Evolutionary conservation across 2,113 vertebrate species (phyloP).

Genomic region (Oncorhynchus nerka): DNA sequence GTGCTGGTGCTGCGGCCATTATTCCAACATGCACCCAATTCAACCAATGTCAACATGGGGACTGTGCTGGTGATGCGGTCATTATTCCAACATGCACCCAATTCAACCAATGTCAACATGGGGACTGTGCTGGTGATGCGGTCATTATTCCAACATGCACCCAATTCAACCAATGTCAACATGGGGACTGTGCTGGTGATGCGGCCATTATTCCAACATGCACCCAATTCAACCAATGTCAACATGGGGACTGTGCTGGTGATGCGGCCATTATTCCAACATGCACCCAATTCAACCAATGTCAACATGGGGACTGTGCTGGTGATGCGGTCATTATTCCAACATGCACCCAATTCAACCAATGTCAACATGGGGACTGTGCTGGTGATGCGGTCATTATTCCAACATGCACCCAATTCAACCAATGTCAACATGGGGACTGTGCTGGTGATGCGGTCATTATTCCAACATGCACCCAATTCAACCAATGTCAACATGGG

Average conservation of each 20-base stretch:
- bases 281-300: background rate
- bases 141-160: background rate
- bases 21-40: background rate
- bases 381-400: too few species aligned
- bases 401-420: slow-evolving; percentile 1
- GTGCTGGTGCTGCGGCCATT: background rate
- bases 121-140: too few species aligned
- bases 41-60: background rate
- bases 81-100: too few species aligned
- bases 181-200: background rate
- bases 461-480: background rate
- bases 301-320: background rate
- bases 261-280: background rate
- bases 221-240: background rate
- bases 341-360: too few species aligned
- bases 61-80: too few species aligned
- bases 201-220: background rate
- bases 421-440: background rate
- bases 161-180: background rate
- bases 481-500: background rate
- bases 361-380: too few species aligned
- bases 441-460: background rate
- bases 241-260: background rate
- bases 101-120: too few species aligned
- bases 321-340: too few species aligned